Evolutionary conservation across 2,797 vertebrate genomes (phyloP).

Genomic region (Hipposideros larvatus): DNA sequence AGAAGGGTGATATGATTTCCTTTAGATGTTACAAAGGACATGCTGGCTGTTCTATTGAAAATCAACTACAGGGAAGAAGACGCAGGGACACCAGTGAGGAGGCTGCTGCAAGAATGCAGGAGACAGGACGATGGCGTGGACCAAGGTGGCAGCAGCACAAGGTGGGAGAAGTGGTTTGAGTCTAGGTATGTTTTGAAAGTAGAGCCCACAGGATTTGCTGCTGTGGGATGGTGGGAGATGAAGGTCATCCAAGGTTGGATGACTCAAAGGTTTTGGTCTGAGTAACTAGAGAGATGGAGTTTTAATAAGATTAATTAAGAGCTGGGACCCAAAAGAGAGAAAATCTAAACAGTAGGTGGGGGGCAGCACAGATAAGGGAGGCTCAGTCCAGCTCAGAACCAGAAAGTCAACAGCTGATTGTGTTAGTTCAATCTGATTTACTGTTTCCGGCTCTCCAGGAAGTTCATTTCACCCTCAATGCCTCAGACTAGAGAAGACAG

Average conservation of each 20-base stretch:
- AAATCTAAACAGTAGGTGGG: neutral
- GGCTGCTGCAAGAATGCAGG: neutral
- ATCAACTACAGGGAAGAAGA: neutral
- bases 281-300: conserved; percentile 46
- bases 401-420: conserved; percentile 12
- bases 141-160: neutral
- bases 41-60: neutral
- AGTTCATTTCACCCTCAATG: neutral
- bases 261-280: neutral
- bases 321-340: conserved; percentile 2
- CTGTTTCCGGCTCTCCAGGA: neutral
- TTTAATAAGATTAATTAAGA: conserved; percentile 51
- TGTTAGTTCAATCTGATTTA: neutral
- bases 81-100: neutral
- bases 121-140: neutral
- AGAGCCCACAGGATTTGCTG: neutral
- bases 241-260: neutral
- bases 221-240: neutral
- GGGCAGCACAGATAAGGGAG: neutral
- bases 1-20: neutral
- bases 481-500: neutral
- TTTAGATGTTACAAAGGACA: conserved; percentile 37
- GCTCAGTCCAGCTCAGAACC: neutral
- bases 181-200: conserved; percentile 5
- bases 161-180: neutral